Conservation (phyloP, 2,888 invertebrate genomes). For the Antheraea assamensis region DNA sequence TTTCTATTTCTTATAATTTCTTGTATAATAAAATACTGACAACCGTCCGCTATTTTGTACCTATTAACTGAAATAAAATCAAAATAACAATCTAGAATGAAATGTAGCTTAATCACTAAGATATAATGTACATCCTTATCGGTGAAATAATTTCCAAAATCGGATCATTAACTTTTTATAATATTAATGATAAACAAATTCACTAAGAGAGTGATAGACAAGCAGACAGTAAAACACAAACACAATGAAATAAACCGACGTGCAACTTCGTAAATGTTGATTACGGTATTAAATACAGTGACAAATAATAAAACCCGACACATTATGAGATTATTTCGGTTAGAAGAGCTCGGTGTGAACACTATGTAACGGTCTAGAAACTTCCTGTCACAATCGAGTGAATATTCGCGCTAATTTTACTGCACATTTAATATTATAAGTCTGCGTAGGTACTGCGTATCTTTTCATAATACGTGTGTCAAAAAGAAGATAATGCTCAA, state of each 20-base stretch:
- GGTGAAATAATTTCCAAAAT: no score
- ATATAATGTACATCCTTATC: no score
- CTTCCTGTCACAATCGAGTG: background rate
- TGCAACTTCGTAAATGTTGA: background rate
- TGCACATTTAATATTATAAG: background rate
- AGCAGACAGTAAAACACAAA: no score
- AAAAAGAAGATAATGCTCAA: no score
- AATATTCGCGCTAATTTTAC: background rate
- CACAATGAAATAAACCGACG: background rate
- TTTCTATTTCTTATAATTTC: no score
- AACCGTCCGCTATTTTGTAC: no score
- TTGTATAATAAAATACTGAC: no score
- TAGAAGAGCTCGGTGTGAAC: background rate
- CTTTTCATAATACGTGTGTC: no score
- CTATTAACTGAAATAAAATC: no score
- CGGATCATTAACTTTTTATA: background rate
- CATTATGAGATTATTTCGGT: constrained; percentile 9
- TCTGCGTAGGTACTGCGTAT: no score
- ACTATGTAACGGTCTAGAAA: background rate
- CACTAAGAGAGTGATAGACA: background rate
- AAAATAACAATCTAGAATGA: no score
- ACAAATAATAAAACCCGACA: background rate
- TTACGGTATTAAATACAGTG: background rate
- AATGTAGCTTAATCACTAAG: no score
- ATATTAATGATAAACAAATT: background rate